These are phyloP conservation scores for Bombus fervidus DNA, from an alignment of 1,140 invertebrate species.

Conservation along the genomic window DNA sequence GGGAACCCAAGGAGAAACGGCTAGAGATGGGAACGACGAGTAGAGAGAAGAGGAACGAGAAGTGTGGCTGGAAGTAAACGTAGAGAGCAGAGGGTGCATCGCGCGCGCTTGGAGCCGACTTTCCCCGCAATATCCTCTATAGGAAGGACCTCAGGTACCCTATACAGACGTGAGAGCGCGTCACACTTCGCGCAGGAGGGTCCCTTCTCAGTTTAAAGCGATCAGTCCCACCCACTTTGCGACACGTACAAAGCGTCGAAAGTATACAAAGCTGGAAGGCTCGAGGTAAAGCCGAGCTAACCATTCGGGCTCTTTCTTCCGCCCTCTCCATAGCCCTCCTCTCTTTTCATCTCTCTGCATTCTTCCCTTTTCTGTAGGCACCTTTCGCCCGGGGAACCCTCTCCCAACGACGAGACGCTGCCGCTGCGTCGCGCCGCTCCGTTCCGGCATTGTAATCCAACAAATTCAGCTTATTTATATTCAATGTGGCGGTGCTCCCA, in stretches of 20 bases:
- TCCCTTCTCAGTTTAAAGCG: slow-evolving; percentile 65
- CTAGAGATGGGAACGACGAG: not conserved
- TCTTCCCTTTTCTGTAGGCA: not conserved
- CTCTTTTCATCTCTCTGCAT: not conserved
- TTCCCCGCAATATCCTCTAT: slow-evolving; percentile 48
- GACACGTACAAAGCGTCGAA: slow-evolving; percentile 68
- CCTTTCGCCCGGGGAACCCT: not conserved
- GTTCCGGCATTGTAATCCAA: slow-evolving; percentile 70
- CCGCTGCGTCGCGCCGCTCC: slow-evolving; percentile 28
- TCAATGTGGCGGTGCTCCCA: slow-evolving; percentile 64
- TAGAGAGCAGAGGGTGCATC: slow-evolving; percentile 10
- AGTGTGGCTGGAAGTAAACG: not conserved
- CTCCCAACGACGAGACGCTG: slow-evolving; percentile 21
- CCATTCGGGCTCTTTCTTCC: slow-evolving; percentile 45
- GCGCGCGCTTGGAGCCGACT: not conserved
- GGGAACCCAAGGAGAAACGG: not conserved
- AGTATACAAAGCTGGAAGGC: slow-evolving; percentile 64
- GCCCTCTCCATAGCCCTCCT: not conserved
- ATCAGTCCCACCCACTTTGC: slow-evolving; percentile 67
- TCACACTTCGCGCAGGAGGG: slow-evolving; percentile 36
- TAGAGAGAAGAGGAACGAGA: not conserved
- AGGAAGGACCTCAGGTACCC: not conserved
- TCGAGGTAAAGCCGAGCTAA: slow-evolving; percentile 35
- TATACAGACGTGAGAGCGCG: slow-evolving; percentile 39
- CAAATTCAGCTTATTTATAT: slow-evolving; percentile 72